Evolutionary conservation across 2,797 vertebrate genomes (phyloP), one percentile per base, ranked within the genome.

Genomic region (Mionectes olivaceus): DNA sequence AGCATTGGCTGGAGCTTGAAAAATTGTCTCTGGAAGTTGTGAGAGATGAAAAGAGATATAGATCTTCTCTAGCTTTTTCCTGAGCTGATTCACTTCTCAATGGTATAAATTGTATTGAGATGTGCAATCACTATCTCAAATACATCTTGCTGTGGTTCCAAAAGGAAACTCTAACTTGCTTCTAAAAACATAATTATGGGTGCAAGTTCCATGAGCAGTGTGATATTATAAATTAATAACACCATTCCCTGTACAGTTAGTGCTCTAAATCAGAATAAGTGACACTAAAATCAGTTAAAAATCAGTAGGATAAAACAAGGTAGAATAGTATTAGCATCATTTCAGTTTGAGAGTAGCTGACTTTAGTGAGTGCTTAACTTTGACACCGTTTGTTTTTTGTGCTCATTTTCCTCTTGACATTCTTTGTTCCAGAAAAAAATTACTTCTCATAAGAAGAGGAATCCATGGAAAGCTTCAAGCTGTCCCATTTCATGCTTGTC

Each of bases 121-220:
- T 84, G 68, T 80, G 41, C 22, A 89, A 63, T 50, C 60, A 30
- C 59, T 92, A 90, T 92, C 77, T 84, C 47, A 90, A 95, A 90
- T 70, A 84, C 88, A 94, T 93, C 83, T 90, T 76, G 32, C 65
- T 69, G 32, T 57, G 35, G 57, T 75, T 91, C 39, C 68, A 92
- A 85, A 37, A 92, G 70, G 46, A 90, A 95, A 79, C 11, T 94
- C 90, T 47, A 79, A 65, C 39, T 87, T 69, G 16, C 25, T 92
- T 82, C 81, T 59, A 55, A 84, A 94, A 87, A 67, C 11, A 41
- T 73, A 69, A 82, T 89, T 86, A 49, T 1, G 3, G 21, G 35
- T 73, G 23, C 41, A 79, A 93, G 93, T 60, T 64, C 60, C 71
- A 18, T 25, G 28, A 80, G 17, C 33, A 87, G 39, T 4, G 59